Percentiles rank a stretch among this genome's conserved stretches.
phyloP scores from a whole-genome alignment of 2,113 vertebrate genomes.

The Pachyramphus minor region DNA sequence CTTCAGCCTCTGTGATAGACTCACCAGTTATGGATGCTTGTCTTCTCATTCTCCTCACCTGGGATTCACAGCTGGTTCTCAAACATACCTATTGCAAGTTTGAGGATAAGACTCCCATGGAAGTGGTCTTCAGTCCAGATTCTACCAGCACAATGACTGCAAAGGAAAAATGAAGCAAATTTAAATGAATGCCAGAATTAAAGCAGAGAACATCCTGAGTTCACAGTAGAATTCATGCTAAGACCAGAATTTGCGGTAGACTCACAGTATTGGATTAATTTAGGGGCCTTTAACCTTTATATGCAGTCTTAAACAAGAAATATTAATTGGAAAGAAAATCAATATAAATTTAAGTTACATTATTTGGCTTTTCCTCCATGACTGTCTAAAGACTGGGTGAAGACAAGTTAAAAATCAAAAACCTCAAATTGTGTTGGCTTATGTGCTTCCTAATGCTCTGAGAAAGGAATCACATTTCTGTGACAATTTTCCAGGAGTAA shows the following conservation, averaged over 20 bases:
- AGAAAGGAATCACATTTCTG: neutral
- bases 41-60: neutral
- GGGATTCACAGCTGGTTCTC: neutral
- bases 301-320: neutral
- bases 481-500: neutral
- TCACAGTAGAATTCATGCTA: neutral
- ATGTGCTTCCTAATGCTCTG: neutral
- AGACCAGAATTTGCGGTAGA: neutral
- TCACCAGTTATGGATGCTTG: neutral
- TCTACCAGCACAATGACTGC: neutral
- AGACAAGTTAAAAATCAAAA: neutral
- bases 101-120: neutral
- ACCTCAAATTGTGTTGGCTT: neutral
- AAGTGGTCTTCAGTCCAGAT: neutral
- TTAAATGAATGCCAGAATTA: neutral
- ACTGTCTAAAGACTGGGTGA: neutral
- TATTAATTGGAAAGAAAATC: neutral
- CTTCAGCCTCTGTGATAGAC: neutral
- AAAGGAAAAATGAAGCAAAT: neutral
- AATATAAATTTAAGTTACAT: neutral
- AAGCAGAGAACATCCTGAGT: neutral
- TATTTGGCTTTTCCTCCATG: neutral
- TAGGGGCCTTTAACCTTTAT: neutral
- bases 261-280: neutral
- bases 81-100: neutral